phyloP scores from a whole-genome alignment of 2,113 vertebrate species.

The Formicarius rufipectus region DNA sequence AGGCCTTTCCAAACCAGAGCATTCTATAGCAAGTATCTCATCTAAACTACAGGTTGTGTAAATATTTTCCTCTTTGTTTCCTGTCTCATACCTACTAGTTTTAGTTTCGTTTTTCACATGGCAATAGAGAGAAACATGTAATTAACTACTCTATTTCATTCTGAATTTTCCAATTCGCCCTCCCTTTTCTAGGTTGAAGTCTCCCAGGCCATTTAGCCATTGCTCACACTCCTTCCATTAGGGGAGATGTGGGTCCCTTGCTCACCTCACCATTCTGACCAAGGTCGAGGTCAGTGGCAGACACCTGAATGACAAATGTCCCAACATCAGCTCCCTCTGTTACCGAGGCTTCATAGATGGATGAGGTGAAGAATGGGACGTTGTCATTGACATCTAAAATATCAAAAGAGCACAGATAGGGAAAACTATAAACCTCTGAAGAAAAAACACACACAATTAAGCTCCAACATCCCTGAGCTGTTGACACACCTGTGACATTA shows the following conservation, averaged over 20 bases:
- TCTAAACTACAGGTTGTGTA: not conserved
- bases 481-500: conserved; percentile 82
- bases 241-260: not conserved
- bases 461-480: not conserved
- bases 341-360: conserved; percentile 87
- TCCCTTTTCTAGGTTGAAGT: not conserved
- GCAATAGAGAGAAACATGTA: not conserved
- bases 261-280: conserved; percentile 86
- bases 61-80: not conserved
- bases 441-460: not conserved
- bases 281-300: conserved; percentile 84
- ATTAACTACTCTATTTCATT: not conserved
- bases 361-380: conserved; percentile 90
- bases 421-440: not conserved
- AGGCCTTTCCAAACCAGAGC: not conserved
- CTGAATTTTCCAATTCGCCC: not conserved
- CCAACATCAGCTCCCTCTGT: conserved; percentile 82
- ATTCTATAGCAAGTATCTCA: not conserved
- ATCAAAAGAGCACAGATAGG: not conserved
- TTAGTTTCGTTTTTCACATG: not conserved
- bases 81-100: not conserved
- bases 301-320: conserved; percentile 84
- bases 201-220: not conserved
- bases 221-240: no score
- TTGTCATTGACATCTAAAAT: conserved; percentile 90